Evolutionary conservation across 2,888 invertebrate genomes (phyloP).

Genomic region (Pandemis heparana): DNA sequence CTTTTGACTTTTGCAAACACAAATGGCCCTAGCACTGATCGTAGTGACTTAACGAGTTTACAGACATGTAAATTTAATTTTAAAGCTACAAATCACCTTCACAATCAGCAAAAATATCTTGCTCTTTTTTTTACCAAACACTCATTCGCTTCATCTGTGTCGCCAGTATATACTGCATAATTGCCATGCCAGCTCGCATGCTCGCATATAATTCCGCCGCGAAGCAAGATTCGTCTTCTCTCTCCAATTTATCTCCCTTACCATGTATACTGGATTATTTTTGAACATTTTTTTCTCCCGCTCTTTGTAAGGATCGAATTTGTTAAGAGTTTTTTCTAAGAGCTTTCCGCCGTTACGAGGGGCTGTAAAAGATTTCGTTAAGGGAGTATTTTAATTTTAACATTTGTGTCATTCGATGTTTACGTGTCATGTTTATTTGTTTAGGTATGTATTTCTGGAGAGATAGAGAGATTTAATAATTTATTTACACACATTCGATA

Average conservation of each 20-base stretch:
- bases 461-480: no score
- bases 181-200: slow-evolving; percentile 45
- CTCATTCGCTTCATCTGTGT: slow-evolving; percentile 6
- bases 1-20: no score
- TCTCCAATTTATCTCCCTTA: slow-evolving; percentile 38
- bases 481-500: no score
- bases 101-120: no score
- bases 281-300: slow-evolving; percentile 34
- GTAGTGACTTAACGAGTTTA: no score
- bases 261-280: slow-evolving; percentile 38
- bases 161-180: slow-evolving; percentile 18
- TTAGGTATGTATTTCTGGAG: no score
- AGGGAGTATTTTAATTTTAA: slow-evolving; percentile 12
- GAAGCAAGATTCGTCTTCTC: slow-evolving; percentile 56
- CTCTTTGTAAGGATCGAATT: slow-evolving; percentile 20
- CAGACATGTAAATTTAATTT: no score
- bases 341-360: slow-evolving; percentile 33
- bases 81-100: no score
- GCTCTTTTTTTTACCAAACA: no score
- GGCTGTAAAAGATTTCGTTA: not conserved
- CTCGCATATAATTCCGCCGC: slow-evolving; percentile 56
- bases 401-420: not conserved
- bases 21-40: no score
- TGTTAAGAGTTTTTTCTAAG: slow-evolving; percentile 29
- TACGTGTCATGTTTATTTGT: no score